phyloP scores from a whole-genome alignment of 2,888 invertebrate species.

The Mythimna vitellina region DNA sequence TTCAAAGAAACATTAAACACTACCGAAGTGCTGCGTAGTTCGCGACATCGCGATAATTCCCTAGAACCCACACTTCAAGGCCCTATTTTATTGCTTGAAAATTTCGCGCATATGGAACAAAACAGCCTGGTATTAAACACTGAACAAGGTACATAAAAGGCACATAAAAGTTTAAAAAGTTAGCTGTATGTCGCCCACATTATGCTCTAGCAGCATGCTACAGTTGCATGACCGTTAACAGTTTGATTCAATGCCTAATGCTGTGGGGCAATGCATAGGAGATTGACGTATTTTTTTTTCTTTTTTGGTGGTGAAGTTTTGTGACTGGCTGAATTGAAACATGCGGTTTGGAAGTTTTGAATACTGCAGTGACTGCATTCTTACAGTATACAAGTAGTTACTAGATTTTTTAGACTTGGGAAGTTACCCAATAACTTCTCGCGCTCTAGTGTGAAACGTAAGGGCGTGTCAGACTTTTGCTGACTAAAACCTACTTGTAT shows the following conservation, averaged over 20 bases:
- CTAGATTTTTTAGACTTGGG: too few species aligned
- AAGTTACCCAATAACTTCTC: too few species aligned
- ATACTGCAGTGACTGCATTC: conserved; percentile 9
- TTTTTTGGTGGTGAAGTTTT: not conserved
- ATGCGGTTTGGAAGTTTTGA: not conserved
- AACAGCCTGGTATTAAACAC: conserved; percentile 40
- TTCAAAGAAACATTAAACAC: too few species aligned
- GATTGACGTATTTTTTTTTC: not conserved
- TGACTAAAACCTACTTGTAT: too few species aligned
- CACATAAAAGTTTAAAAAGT: conserved; percentile 66
- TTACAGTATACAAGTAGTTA: too few species aligned
- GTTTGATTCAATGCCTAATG: conserved; percentile 74
- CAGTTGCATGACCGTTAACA: conserved; percentile 82
- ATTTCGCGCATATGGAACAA: conserved; percentile 41
- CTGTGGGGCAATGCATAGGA: conserved; percentile 67
- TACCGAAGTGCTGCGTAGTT: not conserved
- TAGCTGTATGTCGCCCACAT: conserved; percentile 61
- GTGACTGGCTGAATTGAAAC: conserved; percentile 15
- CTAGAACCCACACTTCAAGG: conserved; percentile 35
- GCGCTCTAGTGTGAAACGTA: too few species aligned
- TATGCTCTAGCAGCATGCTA: conserved; percentile 77
- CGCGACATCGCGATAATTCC: conserved; percentile 7
- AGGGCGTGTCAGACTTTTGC: too few species aligned
- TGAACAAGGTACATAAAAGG: conserved; percentile 59
- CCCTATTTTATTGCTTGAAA: conserved; percentile 28